Conservation (phyloP, 2,797 vertebrate genomes). For the Euthynnus affinis region DNA sequence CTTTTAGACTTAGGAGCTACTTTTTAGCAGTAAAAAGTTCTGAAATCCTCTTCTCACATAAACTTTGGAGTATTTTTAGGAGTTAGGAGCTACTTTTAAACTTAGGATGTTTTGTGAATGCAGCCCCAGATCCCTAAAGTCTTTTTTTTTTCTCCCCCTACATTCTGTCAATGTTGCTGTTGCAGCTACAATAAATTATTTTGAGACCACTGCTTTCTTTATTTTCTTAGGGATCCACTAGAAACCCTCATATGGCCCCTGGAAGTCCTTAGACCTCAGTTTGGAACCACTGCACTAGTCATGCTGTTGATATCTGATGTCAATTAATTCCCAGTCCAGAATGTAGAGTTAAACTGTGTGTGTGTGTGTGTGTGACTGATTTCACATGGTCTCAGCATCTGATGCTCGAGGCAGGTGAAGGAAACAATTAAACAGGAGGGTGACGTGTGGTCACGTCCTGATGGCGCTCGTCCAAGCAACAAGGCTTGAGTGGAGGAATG, state of each 20-base stretch:
- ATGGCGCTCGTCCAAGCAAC: conserved; percentile 65
- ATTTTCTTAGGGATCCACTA: neutral
- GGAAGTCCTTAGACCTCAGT: conserved; percentile 6
- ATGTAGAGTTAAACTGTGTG: conserved; percentile 44
- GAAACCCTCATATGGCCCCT: conserved; percentile 4
- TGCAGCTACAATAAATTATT: neutral
- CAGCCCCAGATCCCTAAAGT: neutral
- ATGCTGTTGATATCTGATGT: conserved; percentile 61
- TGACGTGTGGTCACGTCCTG: conserved; percentile 76
- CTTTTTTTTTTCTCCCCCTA: neutral
- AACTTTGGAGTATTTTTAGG: neutral
- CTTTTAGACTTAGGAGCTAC: too few species aligned
- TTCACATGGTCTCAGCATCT: conserved; percentile 50
- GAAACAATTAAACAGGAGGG: conserved; percentile 82
- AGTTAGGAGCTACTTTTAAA: too few species aligned
- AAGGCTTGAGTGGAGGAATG: conserved; percentile 71
- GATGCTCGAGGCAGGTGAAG: conserved; percentile 77
- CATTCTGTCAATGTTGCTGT: conserved; percentile 3
- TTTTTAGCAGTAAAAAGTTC: neutral
- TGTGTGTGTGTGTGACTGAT: conserved; percentile 44
- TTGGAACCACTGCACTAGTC: conserved; percentile 19
- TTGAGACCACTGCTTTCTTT: conserved; percentile 9
- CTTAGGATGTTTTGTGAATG: too few species aligned
- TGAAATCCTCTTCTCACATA: neutral
- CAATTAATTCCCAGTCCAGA: conserved; percentile 52